Evolutionary conservation across 2,113 vertebrate genomes (phyloP).

Genomic region (Corythornis cristatus): DNA sequence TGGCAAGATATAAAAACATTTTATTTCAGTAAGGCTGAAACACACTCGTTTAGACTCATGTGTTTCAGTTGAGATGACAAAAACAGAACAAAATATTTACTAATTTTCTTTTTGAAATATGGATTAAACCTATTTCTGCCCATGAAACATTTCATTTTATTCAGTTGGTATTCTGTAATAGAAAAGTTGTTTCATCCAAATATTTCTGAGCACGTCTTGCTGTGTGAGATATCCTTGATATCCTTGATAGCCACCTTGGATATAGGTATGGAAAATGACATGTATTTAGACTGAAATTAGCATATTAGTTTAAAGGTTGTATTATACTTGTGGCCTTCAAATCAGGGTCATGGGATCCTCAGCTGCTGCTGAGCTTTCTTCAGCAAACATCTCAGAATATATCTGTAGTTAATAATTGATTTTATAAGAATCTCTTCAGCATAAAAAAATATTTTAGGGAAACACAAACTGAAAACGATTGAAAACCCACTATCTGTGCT

Average conservation of each 20-base stretch:
- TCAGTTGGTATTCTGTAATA: not conserved
- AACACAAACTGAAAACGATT: not conserved
- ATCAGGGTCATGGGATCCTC: not conserved
- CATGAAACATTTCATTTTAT: not conserved
- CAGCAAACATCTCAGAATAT: not conserved
- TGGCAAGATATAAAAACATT: not conserved
- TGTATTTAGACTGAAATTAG: not conserved
- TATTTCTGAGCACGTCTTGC: not conserved
- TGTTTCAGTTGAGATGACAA: not conserved
- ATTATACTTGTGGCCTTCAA: not conserved
- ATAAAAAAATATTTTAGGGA: not conserved
- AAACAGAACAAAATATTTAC: not conserved
- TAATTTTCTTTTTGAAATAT: not conserved
- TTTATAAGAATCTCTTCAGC: not conserved
- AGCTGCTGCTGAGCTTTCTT: not conserved
- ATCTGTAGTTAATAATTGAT: not conserved
- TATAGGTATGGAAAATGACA: fast-evolving
- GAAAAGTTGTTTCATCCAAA: not conserved
- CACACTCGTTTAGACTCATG: not conserved
- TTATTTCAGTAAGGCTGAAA: not conserved
- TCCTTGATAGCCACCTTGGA: not conserved
- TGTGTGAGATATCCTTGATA: not conserved
- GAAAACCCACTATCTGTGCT: not conserved
- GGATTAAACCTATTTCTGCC: not conserved
- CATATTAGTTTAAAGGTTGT: not conserved